Conservation (phyloP, 1,140 invertebrate species). For the Panulirus ornatus region DNA sequence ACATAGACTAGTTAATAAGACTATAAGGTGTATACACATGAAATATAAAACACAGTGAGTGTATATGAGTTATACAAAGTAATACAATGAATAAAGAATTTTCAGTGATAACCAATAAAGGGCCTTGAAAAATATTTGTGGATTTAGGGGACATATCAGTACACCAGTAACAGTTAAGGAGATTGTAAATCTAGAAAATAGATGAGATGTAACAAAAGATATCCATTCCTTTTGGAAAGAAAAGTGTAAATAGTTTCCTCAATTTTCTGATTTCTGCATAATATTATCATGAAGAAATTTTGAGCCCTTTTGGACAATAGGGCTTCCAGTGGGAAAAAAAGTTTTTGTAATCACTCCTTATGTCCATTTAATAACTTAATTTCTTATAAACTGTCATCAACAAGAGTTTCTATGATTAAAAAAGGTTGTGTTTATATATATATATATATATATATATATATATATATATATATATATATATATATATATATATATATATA, state of each 20-base stretch:
- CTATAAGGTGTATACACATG: constrained; percentile 16
- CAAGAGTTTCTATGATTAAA: constrained; percentile 21
- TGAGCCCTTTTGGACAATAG: constrained; percentile 19
- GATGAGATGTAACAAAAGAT: background rate
- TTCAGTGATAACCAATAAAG: constrained; percentile 31
- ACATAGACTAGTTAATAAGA: constrained; percentile 13
- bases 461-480: background rate
- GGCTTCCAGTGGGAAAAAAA: constrained; percentile 29
- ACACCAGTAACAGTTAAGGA: background rate
- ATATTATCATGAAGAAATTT: constrained; percentile 1
- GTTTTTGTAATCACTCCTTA: background rate
- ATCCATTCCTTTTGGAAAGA: background rate
- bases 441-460: background rate
- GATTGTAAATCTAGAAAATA: background rate
- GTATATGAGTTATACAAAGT: constrained; percentile 9
- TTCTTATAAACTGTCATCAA: background rate
- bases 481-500: constrained; percentile 11
- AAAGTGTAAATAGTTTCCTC: constrained; percentile 13
- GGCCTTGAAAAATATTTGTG: constrained; percentile 33
- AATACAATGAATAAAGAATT: constrained; percentile 20
- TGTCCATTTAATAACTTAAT: constrained; percentile 44
- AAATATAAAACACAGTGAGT: background rate
- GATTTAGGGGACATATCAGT: constrained; percentile 32
- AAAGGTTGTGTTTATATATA: background rate
- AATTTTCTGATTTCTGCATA: constrained; percentile 21